phyloP scores from a whole-genome alignment of 1,140 invertebrate genomes.

The Temnothorax nylanderi region DNA sequence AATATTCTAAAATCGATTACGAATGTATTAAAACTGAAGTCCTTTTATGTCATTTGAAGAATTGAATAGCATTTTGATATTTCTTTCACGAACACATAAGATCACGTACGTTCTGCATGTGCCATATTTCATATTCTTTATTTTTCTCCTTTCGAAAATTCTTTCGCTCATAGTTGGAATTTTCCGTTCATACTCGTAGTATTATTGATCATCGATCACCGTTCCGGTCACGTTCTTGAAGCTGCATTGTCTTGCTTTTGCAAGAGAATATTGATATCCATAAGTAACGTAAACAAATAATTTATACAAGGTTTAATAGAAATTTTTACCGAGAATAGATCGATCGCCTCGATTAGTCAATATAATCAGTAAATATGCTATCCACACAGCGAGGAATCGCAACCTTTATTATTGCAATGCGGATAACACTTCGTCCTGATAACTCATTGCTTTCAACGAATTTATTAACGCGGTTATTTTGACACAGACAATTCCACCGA shows the following conservation, averaged over 20 bases:
- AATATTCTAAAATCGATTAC: not conserved
- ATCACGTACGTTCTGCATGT: conserved; percentile 44
- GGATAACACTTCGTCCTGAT: not conserved
- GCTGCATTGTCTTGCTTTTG: conserved; percentile 6
- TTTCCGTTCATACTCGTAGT: not conserved
- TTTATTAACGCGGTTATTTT: conserved; percentile 56
- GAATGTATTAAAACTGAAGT: not conserved
- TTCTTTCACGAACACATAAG: not conserved
- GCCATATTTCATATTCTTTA: conserved; percentile 38
- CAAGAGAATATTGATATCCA: conserved; percentile 10
- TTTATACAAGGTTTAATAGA: not conserved
- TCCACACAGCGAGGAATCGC: not conserved
- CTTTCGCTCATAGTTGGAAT: conserved; percentile 31
- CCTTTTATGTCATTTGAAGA: not conserved
- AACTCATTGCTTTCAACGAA: conserved; percentile 32
- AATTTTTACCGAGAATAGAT: not conserved
- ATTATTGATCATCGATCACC: conserved; percentile 56
- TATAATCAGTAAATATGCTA: not conserved
- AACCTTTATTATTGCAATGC: not conserved
- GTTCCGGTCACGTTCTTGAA: conserved; percentile 9
- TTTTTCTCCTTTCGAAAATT: conserved; percentile 44
- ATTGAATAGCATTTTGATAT: conserved; percentile 18
- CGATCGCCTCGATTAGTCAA: not conserved
- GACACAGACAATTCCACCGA: conserved; percentile 47
- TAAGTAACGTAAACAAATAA: conserved; percentile 6